A percentile compares a stretch with the other conserved stretches of the same genome.
Conservation (phyloP, 1,140 invertebrate genomes). For the Amyelois transitella region DNA sequence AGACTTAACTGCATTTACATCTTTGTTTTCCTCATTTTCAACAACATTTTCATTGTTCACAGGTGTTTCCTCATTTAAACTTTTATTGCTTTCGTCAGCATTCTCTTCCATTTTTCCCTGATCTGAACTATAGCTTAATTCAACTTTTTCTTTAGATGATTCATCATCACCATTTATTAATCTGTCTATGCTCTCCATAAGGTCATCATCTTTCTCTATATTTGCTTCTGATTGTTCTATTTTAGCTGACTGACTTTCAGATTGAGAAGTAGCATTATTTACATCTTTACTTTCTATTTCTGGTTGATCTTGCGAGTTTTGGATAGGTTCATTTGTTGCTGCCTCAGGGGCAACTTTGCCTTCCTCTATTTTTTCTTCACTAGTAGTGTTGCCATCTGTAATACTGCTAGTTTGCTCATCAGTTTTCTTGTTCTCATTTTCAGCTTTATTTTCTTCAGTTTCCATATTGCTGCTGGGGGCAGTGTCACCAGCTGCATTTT, state of each 20-base stretch:
- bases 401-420: background rate
- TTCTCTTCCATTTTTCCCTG: background rate
- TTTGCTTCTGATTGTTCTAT: background rate
- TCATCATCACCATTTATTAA: background rate
- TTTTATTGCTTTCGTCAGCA: slow-evolving; percentile 1
- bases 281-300: background rate
- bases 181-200: background rate
- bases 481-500: background rate
- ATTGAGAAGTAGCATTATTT: background rate
- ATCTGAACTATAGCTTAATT: background rate
- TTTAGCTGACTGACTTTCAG: background rate
- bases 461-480: background rate
- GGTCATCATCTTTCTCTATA: background rate
- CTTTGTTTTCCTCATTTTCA: slow-evolving; percentile 2
- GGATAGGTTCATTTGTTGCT: background rate
- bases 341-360: background rate
- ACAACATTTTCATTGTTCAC: background rate
- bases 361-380: background rate
- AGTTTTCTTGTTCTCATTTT: slow-evolving; percentile 1
- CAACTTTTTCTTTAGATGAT: background rate
- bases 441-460: background rate
- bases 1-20: background rate
- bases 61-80: background rate
- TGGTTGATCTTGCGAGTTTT: background rate
- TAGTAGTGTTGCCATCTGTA: background rate